Conservation (phyloP, 1,140 invertebrate species). For the Caligus rogercresseyi region DNA sequence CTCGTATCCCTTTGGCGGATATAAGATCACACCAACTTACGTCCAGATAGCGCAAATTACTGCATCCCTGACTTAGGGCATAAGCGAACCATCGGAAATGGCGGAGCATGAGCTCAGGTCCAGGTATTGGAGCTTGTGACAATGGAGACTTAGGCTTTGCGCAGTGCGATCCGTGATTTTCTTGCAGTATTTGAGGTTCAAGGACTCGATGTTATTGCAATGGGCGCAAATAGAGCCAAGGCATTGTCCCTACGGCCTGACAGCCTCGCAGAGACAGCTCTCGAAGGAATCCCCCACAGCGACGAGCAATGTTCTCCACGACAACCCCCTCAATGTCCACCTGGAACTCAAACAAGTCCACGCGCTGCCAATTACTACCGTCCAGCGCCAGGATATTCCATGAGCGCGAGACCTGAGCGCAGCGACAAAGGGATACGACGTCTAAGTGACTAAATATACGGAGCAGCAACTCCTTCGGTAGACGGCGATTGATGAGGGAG, state of each 20-base stretch:
- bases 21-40: slow-evolving; percentile 91
- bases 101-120: slow-evolving; percentile 81
- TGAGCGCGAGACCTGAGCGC: slow-evolving; percentile 83
- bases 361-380: slow-evolving; percentile 97
- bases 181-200: slow-evolving; percentile 90
- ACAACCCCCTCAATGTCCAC: slow-evolving; percentile 56
- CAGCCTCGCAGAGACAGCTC: slow-evolving; percentile 83
- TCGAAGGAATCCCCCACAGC: slow-evolving; percentile 93
- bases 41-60: slow-evolving; percentile 69
- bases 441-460: slow-evolving; percentile 96
- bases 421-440: slow-evolving; percentile 87
- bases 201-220: slow-evolving; percentile 87
- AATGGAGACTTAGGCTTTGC: slow-evolving; percentile 67
- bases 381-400: slow-evolving; percentile 96
- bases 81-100: slow-evolving; percentile 77
- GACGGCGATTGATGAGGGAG: slow-evolving; percentile 78
- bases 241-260: slow-evolving; percentile 83
- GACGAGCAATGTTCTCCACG: slow-evolving; percentile 87
- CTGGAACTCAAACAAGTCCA: slow-evolving; percentile 96
- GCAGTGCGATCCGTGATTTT: slow-evolving; percentile 80
- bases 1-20: slow-evolving; percentile 75
- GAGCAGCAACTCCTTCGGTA: slow-evolving; percentile 83
- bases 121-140: slow-evolving; percentile 65
- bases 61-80: slow-evolving; percentile 73
- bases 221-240: slow-evolving; percentile 60